Percentiles rank a stretch among this genome's conserved stretches.
Conservation (phyloP, 92 coral and sea anemone species). For the Zoanthus gigantus region DNA sequence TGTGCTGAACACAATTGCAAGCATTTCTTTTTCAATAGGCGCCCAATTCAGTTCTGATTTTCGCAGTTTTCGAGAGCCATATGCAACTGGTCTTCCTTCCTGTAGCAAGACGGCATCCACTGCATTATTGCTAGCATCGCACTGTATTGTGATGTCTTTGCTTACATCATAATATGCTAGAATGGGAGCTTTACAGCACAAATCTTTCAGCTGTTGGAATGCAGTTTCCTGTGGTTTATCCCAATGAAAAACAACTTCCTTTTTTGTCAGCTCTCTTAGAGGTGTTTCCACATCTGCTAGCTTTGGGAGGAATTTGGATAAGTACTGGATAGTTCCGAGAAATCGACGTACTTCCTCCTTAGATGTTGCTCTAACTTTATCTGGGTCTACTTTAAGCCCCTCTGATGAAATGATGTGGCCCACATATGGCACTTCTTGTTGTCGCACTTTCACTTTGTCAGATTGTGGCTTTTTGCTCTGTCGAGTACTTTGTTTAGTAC, state of each 20-base stretch:
- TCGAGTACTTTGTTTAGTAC: slow-evolving; percentile 61
- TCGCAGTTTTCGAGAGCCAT: slow-evolving; percentile 51
- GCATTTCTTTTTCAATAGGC: slow-evolving; percentile 68
- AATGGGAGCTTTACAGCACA: slow-evolving; percentile 63
- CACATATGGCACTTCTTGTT: slow-evolving; percentile 62
- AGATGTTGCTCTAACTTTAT: slow-evolving; percentile 61
- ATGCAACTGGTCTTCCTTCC: slow-evolving; percentile 58
- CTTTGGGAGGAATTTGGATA: slow-evolving; percentile 57
- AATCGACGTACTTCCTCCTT: slow-evolving; percentile 60
- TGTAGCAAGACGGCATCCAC: slow-evolving; percentile 65
- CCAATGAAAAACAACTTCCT: slow-evolving; percentile 26
- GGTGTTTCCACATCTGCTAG: slow-evolving; percentile 62
- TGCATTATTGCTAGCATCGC: slow-evolving; percentile 69
- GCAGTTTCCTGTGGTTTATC: slow-evolving; percentile 41
- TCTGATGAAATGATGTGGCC: slow-evolving; percentile 61
- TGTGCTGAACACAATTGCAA: slow-evolving; percentile 58
- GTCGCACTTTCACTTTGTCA: slow-evolving; percentile 64
- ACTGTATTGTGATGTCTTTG: slow-evolving; percentile 58
- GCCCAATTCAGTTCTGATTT: slow-evolving; percentile 55
- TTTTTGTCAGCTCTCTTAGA: slow-evolving; percentile 54
- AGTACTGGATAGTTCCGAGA: slow-evolving; percentile 52
- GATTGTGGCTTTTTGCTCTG: slow-evolving; percentile 56
- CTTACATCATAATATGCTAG: slow-evolving; percentile 67
- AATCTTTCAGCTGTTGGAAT: slow-evolving; percentile 36
- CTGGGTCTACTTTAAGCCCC: slow-evolving; percentile 66